phyloP scores from a whole-genome alignment of 2,888 invertebrate genomes.

The Pemphredon lugubris region DNA sequence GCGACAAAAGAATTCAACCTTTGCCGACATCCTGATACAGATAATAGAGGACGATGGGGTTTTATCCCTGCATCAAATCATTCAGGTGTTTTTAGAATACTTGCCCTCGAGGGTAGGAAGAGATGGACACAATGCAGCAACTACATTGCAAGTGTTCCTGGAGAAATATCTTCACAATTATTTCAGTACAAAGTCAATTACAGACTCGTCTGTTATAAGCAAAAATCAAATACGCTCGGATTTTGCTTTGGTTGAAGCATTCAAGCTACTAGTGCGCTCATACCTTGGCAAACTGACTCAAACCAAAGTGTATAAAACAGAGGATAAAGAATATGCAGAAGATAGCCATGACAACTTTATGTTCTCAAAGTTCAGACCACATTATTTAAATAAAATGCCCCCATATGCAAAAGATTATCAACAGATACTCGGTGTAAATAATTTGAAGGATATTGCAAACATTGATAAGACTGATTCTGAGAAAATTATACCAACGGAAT shows the following conservation, averaged over 20 bases:
- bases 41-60: conserved; percentile 79
- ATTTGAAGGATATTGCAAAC: conserved; percentile 61
- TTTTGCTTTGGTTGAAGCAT: conserved; percentile 82
- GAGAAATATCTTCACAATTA: conserved; percentile 76
- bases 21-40: conserved; percentile 81
- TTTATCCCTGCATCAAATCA: conserved; percentile 80
- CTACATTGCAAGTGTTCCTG: conserved; percentile 77
- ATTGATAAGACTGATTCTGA: conserved; percentile 56
- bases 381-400: conserved; percentile 82
- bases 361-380: conserved; percentile 81
- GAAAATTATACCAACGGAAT: conserved; percentile 66
- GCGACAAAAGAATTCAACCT: conserved; percentile 80
- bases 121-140: conserved; percentile 78
- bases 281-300: conserved; percentile 83
- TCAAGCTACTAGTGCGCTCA: conserved; percentile 85
- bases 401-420: conserved; percentile 76
- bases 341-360: conserved; percentile 76
- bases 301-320: conserved; percentile 70
- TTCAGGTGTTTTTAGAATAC: conserved; percentile 85
- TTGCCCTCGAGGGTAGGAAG: conserved; percentile 86
- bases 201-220: conserved; percentile 53
- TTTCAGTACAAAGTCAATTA: conserved; percentile 63
- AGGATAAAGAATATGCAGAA: conserved; percentile 55
- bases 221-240: conserved; percentile 76
- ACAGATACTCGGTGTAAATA: conserved; percentile 60